phyloP scores from a whole-genome alignment of 2,797 vertebrate species.

The Anisognathus igniventris region DNA sequence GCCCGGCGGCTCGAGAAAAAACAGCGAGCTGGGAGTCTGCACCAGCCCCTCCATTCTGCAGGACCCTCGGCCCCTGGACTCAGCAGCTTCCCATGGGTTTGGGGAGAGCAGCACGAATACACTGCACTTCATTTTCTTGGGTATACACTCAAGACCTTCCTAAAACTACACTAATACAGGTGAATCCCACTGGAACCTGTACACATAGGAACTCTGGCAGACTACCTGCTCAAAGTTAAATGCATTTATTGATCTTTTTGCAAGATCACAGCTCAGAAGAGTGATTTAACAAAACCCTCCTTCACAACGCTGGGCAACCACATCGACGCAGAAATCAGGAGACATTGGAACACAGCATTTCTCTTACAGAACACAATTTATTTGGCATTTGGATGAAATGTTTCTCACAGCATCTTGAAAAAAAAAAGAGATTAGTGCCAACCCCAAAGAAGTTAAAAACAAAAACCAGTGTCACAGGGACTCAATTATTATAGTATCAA shows the following conservation, averaged over 20 bases:
- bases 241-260: not conserved
- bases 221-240: not conserved
- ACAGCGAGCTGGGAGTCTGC: not conserved
- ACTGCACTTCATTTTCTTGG: not conserved
- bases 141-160: not conserved
- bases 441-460: constrained; percentile 75
- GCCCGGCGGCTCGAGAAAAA: rapidly evolving
- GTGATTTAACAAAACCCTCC: not conserved
- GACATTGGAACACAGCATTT: not conserved
- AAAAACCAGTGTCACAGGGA: constrained; percentile 70
- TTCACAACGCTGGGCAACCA: rapidly evolving
- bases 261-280: not conserved
- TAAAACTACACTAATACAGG: not conserved
- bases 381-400: constrained; percentile 94
- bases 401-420: constrained; percentile 84
- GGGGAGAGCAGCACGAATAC: not conserved
- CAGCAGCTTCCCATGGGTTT: not conserved
- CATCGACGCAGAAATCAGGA: not conserved
- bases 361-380: constrained; percentile 86
- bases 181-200: not conserved
- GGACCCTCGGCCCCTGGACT: not conserved
- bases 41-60: not conserved
- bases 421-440: constrained; percentile 70
- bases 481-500: constrained; percentile 75
- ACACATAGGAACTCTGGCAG: not conserved